These are phyloP conservation scores for Nothura maculosa DNA, from an alignment of 2,797 vertebrate genomes.

Conservation along the genomic window DNA sequence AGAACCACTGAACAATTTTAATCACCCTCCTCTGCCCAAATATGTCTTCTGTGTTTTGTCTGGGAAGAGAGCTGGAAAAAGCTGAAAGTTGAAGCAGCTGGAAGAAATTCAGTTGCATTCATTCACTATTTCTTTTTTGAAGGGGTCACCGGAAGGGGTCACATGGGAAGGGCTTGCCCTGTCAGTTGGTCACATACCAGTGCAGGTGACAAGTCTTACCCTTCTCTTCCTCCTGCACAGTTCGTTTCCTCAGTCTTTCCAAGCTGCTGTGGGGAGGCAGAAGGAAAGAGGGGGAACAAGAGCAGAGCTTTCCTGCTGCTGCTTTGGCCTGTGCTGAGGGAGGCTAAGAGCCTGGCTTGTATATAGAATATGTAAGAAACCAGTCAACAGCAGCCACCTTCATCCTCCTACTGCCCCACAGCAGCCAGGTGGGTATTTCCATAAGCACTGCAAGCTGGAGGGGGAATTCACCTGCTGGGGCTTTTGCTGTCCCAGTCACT, in stretches of 20 bases:
- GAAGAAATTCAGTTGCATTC: not conserved
- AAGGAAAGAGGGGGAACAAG: not conserved
- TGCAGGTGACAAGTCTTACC: not conserved
- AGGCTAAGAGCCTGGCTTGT: not conserved
- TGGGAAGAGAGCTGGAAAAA: not conserved
- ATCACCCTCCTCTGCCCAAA: not conserved
- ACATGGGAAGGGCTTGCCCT: not conserved
- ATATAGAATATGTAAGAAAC: not conserved
- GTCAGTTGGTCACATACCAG: not conserved
- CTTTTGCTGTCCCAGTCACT: not conserved
- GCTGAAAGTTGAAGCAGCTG: not conserved
- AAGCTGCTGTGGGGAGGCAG: not conserved
- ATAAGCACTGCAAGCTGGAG: not conserved
- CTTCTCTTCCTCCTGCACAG: not conserved
- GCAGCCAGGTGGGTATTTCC: not conserved
- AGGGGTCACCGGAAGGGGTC: not conserved
- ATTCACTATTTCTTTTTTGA: rapidly evolving
- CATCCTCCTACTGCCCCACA: rapidly evolving
- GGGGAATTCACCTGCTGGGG: not conserved
- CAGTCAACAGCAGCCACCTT: not conserved
- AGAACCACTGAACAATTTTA: not conserved
- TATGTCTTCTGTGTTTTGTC: not conserved
- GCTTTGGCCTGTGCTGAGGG: not conserved
- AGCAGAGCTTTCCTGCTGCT: not conserved
- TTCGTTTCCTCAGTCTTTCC: not conserved